Percentiles rank a stretch among this genome's conserved stretches.
Conservation (phyloP, 2,113 vertebrate species). For the Ranitomeya imitator region DNA sequence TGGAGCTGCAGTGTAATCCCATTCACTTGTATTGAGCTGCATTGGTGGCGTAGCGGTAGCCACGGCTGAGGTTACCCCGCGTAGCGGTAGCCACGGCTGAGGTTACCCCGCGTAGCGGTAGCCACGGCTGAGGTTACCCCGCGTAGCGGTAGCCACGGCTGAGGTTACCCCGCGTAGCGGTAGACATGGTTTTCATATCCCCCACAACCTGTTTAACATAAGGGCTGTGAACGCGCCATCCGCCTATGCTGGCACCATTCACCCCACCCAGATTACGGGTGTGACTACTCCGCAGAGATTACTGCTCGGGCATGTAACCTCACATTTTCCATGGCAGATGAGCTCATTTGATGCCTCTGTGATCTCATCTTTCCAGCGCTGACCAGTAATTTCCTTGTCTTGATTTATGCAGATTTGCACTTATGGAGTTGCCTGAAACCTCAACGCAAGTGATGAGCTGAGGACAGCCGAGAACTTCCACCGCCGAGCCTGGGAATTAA, state of each 20-base stretch:
- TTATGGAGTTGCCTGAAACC: conserved; percentile 18
- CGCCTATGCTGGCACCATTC: neutral
- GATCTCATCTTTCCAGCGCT: conserved; percentile 25
- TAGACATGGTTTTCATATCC: neutral
- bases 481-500: conserved; percentile 21
- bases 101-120: too few relatives aligned
- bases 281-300: neutral
- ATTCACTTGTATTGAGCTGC: neutral
- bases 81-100: too few relatives aligned
- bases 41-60: neutral
- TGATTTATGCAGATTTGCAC: conserved; percentile 34
- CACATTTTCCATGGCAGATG: conserved; percentile 26
- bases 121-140: too few relatives aligned
- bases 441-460: neutral
- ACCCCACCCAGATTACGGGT: neutral
- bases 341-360: neutral
- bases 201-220: neutral
- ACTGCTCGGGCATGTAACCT: neutral
- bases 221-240: neutral
- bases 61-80: too few relatives aligned
- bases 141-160: too few relatives aligned
- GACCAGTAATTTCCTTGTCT: conserved; percentile 33
- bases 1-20: too few relatives aligned
- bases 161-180: too few relatives aligned
- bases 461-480: conserved; percentile 1